Percentiles rank a stretch among this genome's conserved stretches.
These are phyloP conservation scores for Chloromyia formosa DNA, from an alignment of 2,888 invertebrate species.

Conservation along the genomic window DNA sequence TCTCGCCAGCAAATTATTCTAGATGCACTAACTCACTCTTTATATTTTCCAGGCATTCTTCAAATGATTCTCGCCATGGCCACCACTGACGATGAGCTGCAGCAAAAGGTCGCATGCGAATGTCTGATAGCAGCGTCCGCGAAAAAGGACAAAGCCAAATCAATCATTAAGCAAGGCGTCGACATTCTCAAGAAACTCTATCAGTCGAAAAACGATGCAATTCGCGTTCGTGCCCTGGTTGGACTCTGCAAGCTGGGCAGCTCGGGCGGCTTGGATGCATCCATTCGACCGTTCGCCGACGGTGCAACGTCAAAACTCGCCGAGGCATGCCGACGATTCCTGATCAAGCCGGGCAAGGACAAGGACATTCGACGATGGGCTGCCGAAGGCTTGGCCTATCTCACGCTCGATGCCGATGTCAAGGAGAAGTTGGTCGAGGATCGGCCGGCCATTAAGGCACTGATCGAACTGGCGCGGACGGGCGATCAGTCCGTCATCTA, in stretches of 20 bases:
- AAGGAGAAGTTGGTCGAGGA: constrained; percentile 96
- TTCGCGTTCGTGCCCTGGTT: constrained; percentile 87
- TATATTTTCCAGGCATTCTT: constrained; percentile 69
- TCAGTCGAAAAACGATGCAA: constrained; percentile 86
- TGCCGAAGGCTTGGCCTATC: constrained; percentile 94
- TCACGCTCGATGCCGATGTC: constrained; percentile 97
- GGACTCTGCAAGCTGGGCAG: constrained; percentile 96
- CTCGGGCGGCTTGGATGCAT: constrained; percentile 94
- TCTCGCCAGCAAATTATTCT: no score
- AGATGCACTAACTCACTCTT: no score
- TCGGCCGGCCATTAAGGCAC: constrained; percentile 78
- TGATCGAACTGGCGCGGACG: constrained; percentile 88
- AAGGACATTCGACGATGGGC: constrained; percentile 94
- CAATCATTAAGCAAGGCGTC: constrained; percentile 87
- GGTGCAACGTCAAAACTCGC: constrained; percentile 92
- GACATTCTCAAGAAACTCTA: constrained; percentile 94
- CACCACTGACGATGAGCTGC: constrained; percentile 85
- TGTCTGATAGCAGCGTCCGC: constrained; percentile 96
- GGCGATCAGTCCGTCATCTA: constrained; percentile 89
- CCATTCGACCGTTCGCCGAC: constrained; percentile 93
- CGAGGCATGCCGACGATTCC: constrained; percentile 90
- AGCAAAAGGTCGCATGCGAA: constrained; percentile 95
- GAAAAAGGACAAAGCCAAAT: constrained; percentile 95
- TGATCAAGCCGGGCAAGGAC: constrained; percentile 87
- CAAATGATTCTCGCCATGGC: constrained; percentile 99